Percentiles rank a stretch among this genome's conserved stretches.
These are phyloP conservation scores for Drosophila kuntzei DNA, from an alignment of 2,888 invertebrate species.

Conservation along the genomic window DNA sequence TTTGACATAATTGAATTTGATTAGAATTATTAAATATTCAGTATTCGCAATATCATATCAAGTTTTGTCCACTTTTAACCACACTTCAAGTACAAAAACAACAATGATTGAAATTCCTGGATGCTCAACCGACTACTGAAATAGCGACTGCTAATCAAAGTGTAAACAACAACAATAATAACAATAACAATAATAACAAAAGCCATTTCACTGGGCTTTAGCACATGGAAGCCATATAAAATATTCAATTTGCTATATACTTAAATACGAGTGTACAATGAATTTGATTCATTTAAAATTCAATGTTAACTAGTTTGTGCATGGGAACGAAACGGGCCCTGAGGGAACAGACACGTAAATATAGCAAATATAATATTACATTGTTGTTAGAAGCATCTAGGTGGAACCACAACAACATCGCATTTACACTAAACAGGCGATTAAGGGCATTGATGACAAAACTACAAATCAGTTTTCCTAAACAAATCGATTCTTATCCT, in stretches of 20 bases:
- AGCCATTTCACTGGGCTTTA: constrained; percentile 11
- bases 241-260: constrained; percentile 49
- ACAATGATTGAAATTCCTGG: constrained; percentile 24
- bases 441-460: constrained; percentile 26
- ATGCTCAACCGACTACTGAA: constrained; percentile 1
- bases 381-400: constrained; percentile 28
- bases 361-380: constrained; percentile 26
- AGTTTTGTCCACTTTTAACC: constrained; percentile 34
- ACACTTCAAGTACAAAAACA: constrained; percentile 45
- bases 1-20: constrained; percentile 48
- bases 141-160: constrained; percentile 34
- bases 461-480: constrained; percentile 2
- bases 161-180: constrained; percentile 33
- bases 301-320: constrained; percentile 69
- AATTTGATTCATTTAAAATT: constrained; percentile 66
- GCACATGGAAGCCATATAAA: constrained; percentile 66
- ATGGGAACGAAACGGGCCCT: constrained; percentile 30
- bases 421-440: constrained; percentile 18
- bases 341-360: not conserved
- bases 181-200: constrained; percentile 16
- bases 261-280: constrained; percentile 22
- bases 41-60: constrained; percentile 19
- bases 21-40: constrained; percentile 17
- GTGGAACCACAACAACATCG: constrained; percentile 17
- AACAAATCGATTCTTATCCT: not conserved